Evolutionary conservation across 2,888 invertebrate species (phyloP), one percentile per base, ranked within the genome.

Genomic region (Laothoe populi): DNA sequence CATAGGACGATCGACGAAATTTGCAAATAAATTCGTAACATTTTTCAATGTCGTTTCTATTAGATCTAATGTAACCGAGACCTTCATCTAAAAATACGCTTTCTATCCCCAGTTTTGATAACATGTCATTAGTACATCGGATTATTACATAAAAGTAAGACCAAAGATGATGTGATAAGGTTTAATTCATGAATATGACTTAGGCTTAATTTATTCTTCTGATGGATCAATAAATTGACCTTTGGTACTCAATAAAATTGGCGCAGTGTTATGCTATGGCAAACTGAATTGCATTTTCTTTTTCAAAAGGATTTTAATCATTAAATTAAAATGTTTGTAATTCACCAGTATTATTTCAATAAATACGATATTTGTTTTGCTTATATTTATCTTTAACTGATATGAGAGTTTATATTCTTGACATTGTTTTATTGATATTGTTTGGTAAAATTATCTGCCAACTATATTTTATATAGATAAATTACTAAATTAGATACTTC

Each of bases 41-140:
- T 65, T 68, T 67, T 68, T 67, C 81, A 86, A 84, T 86, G 84
- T 83, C 85, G 78, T 72, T 72, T 79, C 78, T 72, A 82, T 84
- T 81, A 79, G 66, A 73, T 69, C 70, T 70, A 70, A 35, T 40
- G 60, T 61, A 81, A 80, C 83, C 80, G 75, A 89, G 87, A 91
- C 91, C 91, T 92, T 90, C 90, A 70, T 80, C 90, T 91, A 91
- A 77, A 86, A 90, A 90, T 91, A 90, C 73, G 70, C 70, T 76
- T 74, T 75, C 70, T 78, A 69, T 70, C 72, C 65, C 61, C 60
- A 68, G 65, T 72, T 72, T 68, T 74, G 72, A 74, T 78, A 72
- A 71, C 69, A 67, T 72, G 68, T 70, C 67, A 46, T 63, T 60
- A 69, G 57, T 64, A 62, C 59, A 65, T 59, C 57, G 61, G 42